phyloP scores from a whole-genome alignment of 1,140 invertebrate species.

The Anastrepha ludens region DNA sequence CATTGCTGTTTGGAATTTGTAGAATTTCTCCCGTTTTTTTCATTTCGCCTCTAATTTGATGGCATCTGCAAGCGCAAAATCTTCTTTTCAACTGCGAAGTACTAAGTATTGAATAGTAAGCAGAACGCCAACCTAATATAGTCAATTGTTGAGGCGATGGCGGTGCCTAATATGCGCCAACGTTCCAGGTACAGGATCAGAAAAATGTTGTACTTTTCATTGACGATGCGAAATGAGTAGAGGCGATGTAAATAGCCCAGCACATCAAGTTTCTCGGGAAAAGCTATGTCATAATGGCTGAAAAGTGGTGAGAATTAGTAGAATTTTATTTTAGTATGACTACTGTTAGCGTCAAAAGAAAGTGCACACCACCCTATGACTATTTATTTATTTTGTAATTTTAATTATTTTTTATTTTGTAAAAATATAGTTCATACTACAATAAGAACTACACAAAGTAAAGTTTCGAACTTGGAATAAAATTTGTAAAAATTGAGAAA shows the following conservation, averaged over 20 bases:
- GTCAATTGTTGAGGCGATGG: conserved; percentile 55
- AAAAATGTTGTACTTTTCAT: conserved; percentile 32
- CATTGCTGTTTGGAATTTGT: neutral
- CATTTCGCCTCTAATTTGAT: neutral
- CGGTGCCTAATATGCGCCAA: conserved; percentile 46
- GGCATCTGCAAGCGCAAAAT: too few species aligned
- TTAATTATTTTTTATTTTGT: too few species aligned
- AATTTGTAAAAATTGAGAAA: too few species aligned
- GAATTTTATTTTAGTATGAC: too few species aligned
- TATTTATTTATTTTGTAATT: too few species aligned
- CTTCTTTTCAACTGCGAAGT: too few species aligned
- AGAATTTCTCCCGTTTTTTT: neutral
- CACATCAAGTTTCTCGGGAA: conserved; percentile 30
- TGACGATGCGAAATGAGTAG: conserved; percentile 24
- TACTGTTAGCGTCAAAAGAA: too few species aligned
- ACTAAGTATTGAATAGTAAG: neutral
- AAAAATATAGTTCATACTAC: too few species aligned
- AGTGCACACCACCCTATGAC: too few species aligned
- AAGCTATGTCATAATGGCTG: conserved; percentile 23
- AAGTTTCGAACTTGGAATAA: too few species aligned
- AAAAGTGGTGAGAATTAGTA: neutral
- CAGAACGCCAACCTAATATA: conserved; percentile 54
- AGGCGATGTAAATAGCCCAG: conserved; percentile 23
- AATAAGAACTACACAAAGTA: too few species aligned
- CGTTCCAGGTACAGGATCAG: conserved; percentile 50